Base-by-base conservation (phyloP, 2,888 invertebrate genomes). In the Alloscopus bannaensis region DNA sequence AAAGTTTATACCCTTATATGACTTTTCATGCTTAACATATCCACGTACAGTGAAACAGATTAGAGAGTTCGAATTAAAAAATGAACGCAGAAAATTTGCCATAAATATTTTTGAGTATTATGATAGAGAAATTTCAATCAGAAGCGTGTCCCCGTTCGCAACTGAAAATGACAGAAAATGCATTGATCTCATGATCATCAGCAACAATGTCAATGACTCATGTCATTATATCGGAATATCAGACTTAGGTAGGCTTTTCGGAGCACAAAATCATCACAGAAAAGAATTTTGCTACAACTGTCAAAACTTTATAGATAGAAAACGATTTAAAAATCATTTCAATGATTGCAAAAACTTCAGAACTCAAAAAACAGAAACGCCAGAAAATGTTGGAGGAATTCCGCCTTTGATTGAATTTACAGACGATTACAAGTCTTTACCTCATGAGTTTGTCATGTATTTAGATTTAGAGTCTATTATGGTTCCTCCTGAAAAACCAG, bases 401-500 rank as follows among this genome's bases (percentile, higher is more conserved):
- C 3, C 29, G 1, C 69, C 69, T 8, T 16, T 52, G 4, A n/a
- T 64, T 2, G 13, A 28, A 24, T 73, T 73, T 42, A 16, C 11
- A 18, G 22, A 65, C 18, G 8, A n/a, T 26, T 2, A 42, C 1
- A 64, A 64, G 20, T 16, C 26, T 6, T 8, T 73, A 1, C 73
- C 73, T 1, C 73, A 73, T 36, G 65, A 73, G 20, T 73, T 55
- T 65, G 45, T 73, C 16, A 65, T 73, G 64, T 73, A 73, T 20
- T 29, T 50, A 20, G 73, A 73, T 55, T 65, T 73, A 2, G 73
- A 73, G n/a, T 16, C 73, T 8, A 20, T 73, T 1, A 55, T 73
- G 55, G 8, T 20, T 6, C 26, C 24, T 4, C 3, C 24, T 22
- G 24, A 22, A 16, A n/a, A n/a, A n/a, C n/a, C n/a, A n/a, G 24